These are phyloP conservation scores for Platycheirus rosarum DNA, from an alignment of 2,888 invertebrate genomes.

Conservation along the genomic window DNA sequence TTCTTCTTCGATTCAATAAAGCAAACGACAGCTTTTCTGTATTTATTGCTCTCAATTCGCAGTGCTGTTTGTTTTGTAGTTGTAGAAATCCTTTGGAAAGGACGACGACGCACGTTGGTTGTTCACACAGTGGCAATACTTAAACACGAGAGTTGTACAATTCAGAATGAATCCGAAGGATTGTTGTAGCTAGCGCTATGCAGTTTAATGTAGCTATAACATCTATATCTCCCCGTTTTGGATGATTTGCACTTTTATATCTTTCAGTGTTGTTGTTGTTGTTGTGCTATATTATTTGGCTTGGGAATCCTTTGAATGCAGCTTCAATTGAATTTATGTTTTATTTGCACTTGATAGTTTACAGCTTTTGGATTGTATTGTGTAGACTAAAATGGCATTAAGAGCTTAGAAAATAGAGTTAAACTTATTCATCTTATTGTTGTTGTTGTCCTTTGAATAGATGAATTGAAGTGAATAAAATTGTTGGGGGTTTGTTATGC, in stretches of 20 bases:
- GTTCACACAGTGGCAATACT: neutral
- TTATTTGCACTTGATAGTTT: slow-evolving; percentile 41
- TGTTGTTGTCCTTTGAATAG: neutral
- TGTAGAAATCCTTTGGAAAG: neutral
- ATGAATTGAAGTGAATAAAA: neutral
- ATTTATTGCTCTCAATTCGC: slow-evolving; percentile 54
- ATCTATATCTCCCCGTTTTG: slow-evolving; percentile 7
- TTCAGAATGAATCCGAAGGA: slow-evolving; percentile 20
- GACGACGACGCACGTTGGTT: neutral
- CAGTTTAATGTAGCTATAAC: slow-evolving; percentile 12
- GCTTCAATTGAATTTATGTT: slow-evolving; percentile 30
- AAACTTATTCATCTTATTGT: neutral
- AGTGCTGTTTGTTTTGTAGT: slow-evolving; percentile 34
- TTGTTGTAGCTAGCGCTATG: too few species aligned
- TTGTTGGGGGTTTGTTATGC: too few species aligned
- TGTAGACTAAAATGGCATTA: neutral
- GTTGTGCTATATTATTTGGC: slow-evolving; percentile 7
- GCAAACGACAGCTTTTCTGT: slow-evolving; percentile 64
- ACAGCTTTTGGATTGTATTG: slow-evolving; percentile 3
- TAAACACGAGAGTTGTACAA: slow-evolving; percentile 19
- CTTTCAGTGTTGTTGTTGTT: slow-evolving; percentile 10
- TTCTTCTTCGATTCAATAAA: slow-evolving; percentile 61
- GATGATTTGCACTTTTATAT: slow-evolving; percentile 50
- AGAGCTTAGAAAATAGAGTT: neutral
- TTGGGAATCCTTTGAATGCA: slow-evolving; percentile 3